Percentiles rank a stretch among this genome's conserved stretches.
Conservation (phyloP, 2,113 vertebrate species). For the Tretioscincus oriximinensis region DNA sequence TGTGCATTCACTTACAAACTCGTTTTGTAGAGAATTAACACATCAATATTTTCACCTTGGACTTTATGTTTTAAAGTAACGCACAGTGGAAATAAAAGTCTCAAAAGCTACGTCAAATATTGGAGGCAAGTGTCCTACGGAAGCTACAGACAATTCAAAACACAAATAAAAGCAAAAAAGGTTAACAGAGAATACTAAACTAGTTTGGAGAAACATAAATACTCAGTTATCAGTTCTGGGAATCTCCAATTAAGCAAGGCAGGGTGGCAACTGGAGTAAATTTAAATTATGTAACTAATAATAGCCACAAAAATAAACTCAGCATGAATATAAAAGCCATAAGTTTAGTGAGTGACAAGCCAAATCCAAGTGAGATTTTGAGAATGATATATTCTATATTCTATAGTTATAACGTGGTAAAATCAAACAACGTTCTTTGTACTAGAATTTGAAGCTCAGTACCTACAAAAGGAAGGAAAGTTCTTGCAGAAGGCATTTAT, state of each 20-base stretch:
- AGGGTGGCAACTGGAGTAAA: neutral
- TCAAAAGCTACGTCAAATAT: slow-evolving; percentile 82
- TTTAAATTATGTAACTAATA: neutral
- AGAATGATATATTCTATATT: neutral
- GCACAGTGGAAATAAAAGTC: slow-evolving; percentile 81
- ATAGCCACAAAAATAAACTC: too few relatives aligned
- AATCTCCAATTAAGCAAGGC: neutral
- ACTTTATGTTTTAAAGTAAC: slow-evolving; percentile 78
- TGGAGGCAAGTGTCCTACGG: slow-evolving; percentile 81
- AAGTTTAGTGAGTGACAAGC: neutral
- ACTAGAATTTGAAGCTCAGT: neutral
- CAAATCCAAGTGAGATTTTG: neutral
- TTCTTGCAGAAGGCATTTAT: neutral
- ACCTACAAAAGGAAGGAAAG: neutral
- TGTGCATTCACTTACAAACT: slow-evolving; percentile 78
- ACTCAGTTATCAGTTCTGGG: neutral
- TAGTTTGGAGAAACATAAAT: slow-evolving; percentile 51
- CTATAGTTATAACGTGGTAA: neutral
- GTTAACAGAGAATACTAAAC: slow-evolving; percentile 67
- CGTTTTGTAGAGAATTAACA: slow-evolving; percentile 77
- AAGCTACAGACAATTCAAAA: slow-evolving; percentile 81
- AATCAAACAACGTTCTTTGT: neutral
- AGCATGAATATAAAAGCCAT: slow-evolving; percentile 1
- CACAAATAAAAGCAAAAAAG: slow-evolving; percentile 76
- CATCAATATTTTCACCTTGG: slow-evolving; percentile 76